Evolutionary conservation across 2,113 vertebrate genomes (phyloP), one percentile per base, ranked within the genome.

Genomic region (Nematolebias whitei): DNA sequence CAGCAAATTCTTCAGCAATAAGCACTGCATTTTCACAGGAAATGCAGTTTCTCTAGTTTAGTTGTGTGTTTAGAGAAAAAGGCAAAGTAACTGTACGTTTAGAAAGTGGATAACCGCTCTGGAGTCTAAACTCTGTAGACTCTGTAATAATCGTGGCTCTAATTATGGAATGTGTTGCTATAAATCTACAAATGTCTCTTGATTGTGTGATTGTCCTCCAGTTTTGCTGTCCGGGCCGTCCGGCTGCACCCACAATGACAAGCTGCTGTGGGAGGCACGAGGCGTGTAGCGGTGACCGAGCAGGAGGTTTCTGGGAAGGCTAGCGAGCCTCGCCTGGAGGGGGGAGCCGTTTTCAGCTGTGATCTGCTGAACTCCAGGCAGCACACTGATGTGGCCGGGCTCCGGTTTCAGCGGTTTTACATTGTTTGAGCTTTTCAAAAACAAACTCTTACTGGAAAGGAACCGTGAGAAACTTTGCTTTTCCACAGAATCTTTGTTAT

Each of bases 151-250:
- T 77, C 76, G 24, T 76, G 81, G 71, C 56, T 86, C 84, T 91
- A 91, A 92, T 92, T 92, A 89, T 81, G 80, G 82, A 88, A 90
- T 9, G 79, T 89, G 90, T 90, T 82, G 62, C 85, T 84, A 85
- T 91, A 91, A 93, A 89, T 90, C 85, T 65, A 65, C 44, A 71
- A 60, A 41, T 65, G 70, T 80, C 55, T 69, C 63, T 49, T 63
- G 49, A 71, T 70, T 24, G 68, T 84, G 80, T 75, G 79, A 87
- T 66, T 71, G 76, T 78, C 72, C 66, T 87, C 78, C 76, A 82
- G 68, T 76, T 63, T 60, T 35, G 5, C 44, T 48, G 39, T 82
- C 68, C 66, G 39, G 55, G 69, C 76, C 14, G 64, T 59, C 71
- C 45, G 48, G 19, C 58, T 26, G 54, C 3, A 32, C 68, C 89